These are phyloP conservation scores for Polyergus mexicanus DNA, from an alignment of 1,140 invertebrate genomes.

Conservation along the genomic window DNA sequence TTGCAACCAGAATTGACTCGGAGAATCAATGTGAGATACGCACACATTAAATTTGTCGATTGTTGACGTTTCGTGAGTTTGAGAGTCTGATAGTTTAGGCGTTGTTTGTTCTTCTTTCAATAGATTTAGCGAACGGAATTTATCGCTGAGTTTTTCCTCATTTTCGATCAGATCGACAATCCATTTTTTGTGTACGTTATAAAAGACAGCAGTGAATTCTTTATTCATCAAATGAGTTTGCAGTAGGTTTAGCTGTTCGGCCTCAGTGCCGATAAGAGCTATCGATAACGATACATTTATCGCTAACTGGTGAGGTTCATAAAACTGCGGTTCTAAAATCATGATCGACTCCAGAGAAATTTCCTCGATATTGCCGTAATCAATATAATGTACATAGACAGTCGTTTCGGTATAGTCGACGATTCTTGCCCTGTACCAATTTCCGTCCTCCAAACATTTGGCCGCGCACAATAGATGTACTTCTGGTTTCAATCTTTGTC, in stretches of 20 bases:
- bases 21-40: constrained; percentile 79
- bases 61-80: constrained; percentile 62
- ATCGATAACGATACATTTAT: constrained; percentile 84
- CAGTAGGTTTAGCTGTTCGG: constrained; percentile 77
- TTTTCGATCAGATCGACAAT: constrained; percentile 76
- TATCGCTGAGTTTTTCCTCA: constrained; percentile 79
- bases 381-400: constrained; percentile 84
- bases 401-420: constrained; percentile 49
- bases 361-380: constrained; percentile 87
- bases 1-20: constrained; percentile 82
- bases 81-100: neutral
- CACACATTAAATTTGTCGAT: constrained; percentile 74
- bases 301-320: constrained; percentile 86
- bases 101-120: constrained; percentile 41
- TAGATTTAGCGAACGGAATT: constrained; percentile 63
- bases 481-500: constrained; percentile 80
- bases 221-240: constrained; percentile 73
- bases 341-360: constrained; percentile 73
- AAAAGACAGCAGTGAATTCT: constrained; percentile 78
- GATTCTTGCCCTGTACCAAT: constrained; percentile 86
- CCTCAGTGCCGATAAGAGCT: constrained; percentile 78
- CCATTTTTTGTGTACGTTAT: constrained; percentile 80
- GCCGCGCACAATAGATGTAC: constrained; percentile 88
- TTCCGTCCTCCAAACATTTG: constrained; percentile 87
- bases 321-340: constrained; percentile 87